Base-by-base conservation (phyloP, 2,888 invertebrate genomes). In the Laothoe populi region DNA sequence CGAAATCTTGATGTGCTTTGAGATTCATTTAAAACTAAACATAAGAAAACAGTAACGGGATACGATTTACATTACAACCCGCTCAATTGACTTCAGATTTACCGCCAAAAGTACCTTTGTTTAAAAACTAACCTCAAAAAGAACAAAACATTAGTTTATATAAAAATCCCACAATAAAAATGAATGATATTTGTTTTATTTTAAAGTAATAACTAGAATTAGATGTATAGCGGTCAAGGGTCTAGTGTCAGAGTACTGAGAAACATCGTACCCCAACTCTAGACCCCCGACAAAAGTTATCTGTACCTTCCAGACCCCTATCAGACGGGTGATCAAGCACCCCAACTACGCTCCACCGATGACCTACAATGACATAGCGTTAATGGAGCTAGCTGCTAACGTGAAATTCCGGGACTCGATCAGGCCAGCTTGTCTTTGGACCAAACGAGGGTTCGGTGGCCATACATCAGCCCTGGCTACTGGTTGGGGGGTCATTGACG, bases 301-400 rank as follows among this genome's bases (percentile, higher is more conserved):
- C 53, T 61, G 13, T 16, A 48, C 11, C n/a, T 60, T 59, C 87
- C 88, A 92, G 92, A 80, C 91, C 2, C 79, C 83, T 0, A 91
- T 95, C 3, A 82, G 81, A 0, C 69, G 72, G 0, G 84, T 93
- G 8, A 83, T 88, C 63, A 78, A 83, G 1, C 95, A 96, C 72
- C 95, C 95, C 0, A 75, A 88, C 0, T 95, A 95, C 82, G 79
- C 77, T 0, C 87, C 93, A 0, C 93, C 94, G 0, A 70, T 75
- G 0, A 90, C 92, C 19, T 96, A 96, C 82, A 87, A 95, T 69
- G 96, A 96, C 71, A 95, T 96, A 59, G 95, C 95, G 0, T 81
- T 96, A 0, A 63, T 96, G 0, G 90, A 94, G 71, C 78, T 96
- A 42, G 79, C 78, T 0, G 73, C 79, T 0, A 86, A 92, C 0